A percentile compares a stretch with the other conserved stretches of the same genome.
phyloP scores from a whole-genome alignment of 2,888 invertebrate genomes.

The Camponotus fellah region DNA sequence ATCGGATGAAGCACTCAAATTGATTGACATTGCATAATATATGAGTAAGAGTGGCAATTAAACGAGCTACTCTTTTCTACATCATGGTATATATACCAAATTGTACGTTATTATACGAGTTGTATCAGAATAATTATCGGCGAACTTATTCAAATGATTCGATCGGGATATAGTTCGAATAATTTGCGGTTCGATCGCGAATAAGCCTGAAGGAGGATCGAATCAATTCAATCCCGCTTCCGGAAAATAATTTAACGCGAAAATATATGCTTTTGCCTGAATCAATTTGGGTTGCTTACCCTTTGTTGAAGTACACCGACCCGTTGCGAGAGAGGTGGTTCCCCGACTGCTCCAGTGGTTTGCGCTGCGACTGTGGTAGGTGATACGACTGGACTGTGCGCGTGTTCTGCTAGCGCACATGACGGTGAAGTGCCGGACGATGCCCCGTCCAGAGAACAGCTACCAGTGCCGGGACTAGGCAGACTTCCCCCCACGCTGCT shows the following conservation, averaged over 20 bases:
- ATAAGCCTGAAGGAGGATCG: background rate
- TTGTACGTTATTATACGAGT: background rate
- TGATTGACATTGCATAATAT: constrained; percentile 84
- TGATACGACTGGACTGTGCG: constrained; percentile 85
- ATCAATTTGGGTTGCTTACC: constrained; percentile 91
- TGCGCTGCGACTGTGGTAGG: constrained; percentile 89
- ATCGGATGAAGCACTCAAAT: constrained; percentile 83
- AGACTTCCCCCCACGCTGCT: constrained; percentile 92
- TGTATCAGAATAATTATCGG: background rate
- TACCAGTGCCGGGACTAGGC: constrained; percentile 93
- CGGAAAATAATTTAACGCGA: constrained; percentile 22
- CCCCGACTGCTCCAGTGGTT: constrained; percentile 88
- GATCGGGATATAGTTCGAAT: background rate
- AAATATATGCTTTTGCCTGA: constrained; percentile 84
- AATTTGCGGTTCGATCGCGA: background rate
- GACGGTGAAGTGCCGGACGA: constrained; percentile 84
- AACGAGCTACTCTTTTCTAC: constrained; percentile 5
- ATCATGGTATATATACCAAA: background rate
- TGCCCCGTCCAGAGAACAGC: constrained; percentile 90
- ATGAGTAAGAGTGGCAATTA: constrained; percentile 27
- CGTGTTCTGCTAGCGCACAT: constrained; percentile 84
- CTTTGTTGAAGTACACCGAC: constrained; percentile 93
- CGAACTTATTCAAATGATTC: background rate
- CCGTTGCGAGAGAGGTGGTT: constrained; percentile 87
- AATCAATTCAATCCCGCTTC: background rate